Percentiles rank a stretch among this genome's conserved stretches.
Evolutionary conservation across 2,888 invertebrate species (phyloP).

Genomic region (Oscheius sp.): DNA sequence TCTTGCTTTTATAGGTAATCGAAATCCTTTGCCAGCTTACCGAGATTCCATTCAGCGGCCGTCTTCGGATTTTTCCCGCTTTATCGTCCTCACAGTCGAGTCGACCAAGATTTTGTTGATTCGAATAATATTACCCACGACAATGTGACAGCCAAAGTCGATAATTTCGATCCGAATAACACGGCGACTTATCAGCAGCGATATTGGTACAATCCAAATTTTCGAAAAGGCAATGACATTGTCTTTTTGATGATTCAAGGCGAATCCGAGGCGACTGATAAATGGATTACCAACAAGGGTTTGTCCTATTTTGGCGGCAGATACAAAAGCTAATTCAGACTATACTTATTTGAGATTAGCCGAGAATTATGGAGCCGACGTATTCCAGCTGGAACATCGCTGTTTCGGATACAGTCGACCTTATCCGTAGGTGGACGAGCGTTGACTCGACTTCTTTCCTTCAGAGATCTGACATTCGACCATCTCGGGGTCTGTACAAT

Average conservation of each 20-base stretch:
- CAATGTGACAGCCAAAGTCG: constrained; percentile 42
- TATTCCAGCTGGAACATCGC: constrained; percentile 66
- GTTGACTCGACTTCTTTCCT: neutral
- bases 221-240: constrained; percentile 41
- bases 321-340: constrained; percentile 15
- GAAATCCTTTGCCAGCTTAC: neutral
- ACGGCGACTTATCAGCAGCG: constrained; percentile 47
- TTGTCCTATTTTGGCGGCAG: too few species aligned
- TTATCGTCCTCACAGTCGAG: constrained; percentile 13
- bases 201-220: constrained; percentile 57
- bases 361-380: constrained; percentile 57
- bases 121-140: neutral
- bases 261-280: constrained; percentile 49
- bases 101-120: neutral
- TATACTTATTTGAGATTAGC: constrained; percentile 57
- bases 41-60: neutral
- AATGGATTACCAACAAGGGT: constrained; percentile 41
- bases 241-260: constrained; percentile 61
- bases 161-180: constrained; percentile 49
- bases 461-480: constrained; percentile 85
- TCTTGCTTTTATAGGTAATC: constrained; percentile 19
- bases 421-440: constrained; percentile 39
- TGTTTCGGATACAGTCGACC: constrained; percentile 63
- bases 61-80: constrained; percentile 5
- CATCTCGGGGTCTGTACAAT: constrained; percentile 83